Evolutionary conservation across 2,888 invertebrate genomes (phyloP), one percentile per base, ranked within the genome.

Genomic region (Phyllotreta striolata): DNA sequence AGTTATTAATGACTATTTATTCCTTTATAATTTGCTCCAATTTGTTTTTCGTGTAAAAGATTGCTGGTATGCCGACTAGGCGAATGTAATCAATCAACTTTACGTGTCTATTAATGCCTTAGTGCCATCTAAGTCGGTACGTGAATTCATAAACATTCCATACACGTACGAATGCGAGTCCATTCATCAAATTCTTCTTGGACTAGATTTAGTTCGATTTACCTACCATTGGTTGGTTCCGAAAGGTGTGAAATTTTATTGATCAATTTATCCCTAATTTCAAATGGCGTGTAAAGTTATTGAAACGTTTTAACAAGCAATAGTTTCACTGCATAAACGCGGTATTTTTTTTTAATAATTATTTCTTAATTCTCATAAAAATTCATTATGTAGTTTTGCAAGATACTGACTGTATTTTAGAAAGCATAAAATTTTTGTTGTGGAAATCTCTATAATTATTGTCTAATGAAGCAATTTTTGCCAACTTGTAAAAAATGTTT

Each of bases 91-190:
- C 76, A 77, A 77, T 77, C 77, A 74, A 74, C 70, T 78, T 78
- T 78, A 78, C 77, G 75, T 76, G 76, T 74, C 77, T 76, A 77
- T 78, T 77, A 78, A 76, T 76, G 76, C 74, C 70, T 24, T 69
- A 70, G 72, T 71, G 69, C 68, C 70, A 68, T 72, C 72, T 70
- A 63, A 64, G 46, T 65, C 57, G 13, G 66, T 71, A 73, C 75
- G 76, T 74, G 75, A 77, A 73, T 69, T 65, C 69, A 66, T 72
- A 39, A 43, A 55, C 62, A 69, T 67, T 60, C 69, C 64, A 38
- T 24, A 63, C 69, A 69, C 69, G 69, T 69, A 55, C 67, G 59
- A 56, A 43, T 57, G 64, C 61, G 64, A 57, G 64, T 69, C 64
- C 62, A 66, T 63, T 67, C 67, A 67, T 69, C 67, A 66, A 69